Conservation (phyloP, 2,888 invertebrate species). For the Emmelina monodactyla region DNA sequence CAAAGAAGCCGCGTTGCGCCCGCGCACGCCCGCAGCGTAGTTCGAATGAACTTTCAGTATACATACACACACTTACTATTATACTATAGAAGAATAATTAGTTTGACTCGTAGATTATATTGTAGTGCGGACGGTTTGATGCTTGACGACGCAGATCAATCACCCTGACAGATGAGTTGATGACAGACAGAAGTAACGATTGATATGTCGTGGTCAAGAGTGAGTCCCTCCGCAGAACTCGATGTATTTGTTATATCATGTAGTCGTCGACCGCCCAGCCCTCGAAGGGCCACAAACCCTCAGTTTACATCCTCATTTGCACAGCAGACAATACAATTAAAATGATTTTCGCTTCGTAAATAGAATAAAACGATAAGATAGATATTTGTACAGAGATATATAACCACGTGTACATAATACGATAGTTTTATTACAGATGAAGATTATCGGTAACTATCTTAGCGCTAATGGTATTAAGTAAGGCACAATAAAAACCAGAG, state of each 20-base stretch:
- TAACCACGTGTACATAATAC: slow-evolving; percentile 56
- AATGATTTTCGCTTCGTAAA: slow-evolving; percentile 46
- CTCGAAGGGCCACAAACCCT: slow-evolving; percentile 38
- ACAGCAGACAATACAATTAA: slow-evolving; percentile 31
- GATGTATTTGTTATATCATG: slow-evolving; percentile 64
- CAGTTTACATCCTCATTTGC: slow-evolving; percentile 52
- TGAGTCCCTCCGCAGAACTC: slow-evolving; percentile 25
- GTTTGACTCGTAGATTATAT: slow-evolving; percentile 65
- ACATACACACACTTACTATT: slow-evolving; percentile 60
- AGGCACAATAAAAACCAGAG: slow-evolving; percentile 48
- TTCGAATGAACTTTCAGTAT: slow-evolving; percentile 50
- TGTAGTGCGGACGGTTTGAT: slow-evolving; percentile 41
- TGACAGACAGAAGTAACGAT: no score
- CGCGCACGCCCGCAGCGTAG: slow-evolving; percentile 34
- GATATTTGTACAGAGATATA: slow-evolving; percentile 59
- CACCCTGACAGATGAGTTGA: no score
- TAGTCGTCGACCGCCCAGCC: slow-evolving; percentile 51
- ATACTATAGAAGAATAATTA: slow-evolving; percentile 65
- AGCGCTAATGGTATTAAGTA: slow-evolving; percentile 54
- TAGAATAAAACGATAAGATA: slow-evolving; percentile 52
- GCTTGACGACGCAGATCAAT: slow-evolving; percentile 24
- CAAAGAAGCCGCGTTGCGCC: slow-evolving; percentile 58
- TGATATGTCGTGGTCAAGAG: no score
- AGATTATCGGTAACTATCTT: slow-evolving; percentile 51
- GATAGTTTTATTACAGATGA: slow-evolving; percentile 60